Evolutionary conservation across 2,113 vertebrate species (phyloP), one percentile per base, ranked within the genome.

Genomic region (Ginglymostoma cirratum): DNA sequence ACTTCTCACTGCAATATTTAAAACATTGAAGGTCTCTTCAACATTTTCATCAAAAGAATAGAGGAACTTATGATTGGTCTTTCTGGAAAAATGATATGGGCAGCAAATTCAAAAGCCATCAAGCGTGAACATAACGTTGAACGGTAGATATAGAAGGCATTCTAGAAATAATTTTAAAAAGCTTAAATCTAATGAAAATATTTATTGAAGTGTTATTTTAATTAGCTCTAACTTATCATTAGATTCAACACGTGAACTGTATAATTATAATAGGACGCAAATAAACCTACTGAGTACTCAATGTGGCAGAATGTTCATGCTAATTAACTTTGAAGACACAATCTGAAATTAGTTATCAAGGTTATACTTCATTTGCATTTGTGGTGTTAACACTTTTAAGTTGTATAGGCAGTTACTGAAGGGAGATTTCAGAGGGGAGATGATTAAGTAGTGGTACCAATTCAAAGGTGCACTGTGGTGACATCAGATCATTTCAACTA

Each of bases 161-260:
- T 48, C 67, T 94, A 42, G 66, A 94, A 94, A 48, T 69, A 94
- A 45, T 19, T 65, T 90, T 14, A 65, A 70, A 94, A 94, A 45
- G 66, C 24, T 12, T 66, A 15, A 72, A 95, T 48, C 67, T 27
- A 95, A 95, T 95, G 67, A 72, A 72, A 95, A 95, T 95, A 52
- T 95, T 95, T 95, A 95, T 38, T 76, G 67, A 95, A 45, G 94
- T 76, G 67, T 76, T 95, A 95, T 95, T 95, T n/a, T 95, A 95
- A 95, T 95, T 72, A 76, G 94, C 42, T 27, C 67, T 42, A 95
- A 95, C 48, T 95, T 95, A 27, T 95, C 94, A 72, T 95, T 95
- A 95, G 42, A 70, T 95, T 70, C 69, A 95, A 95, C 94, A 95
- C 69, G 52, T 94, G 93, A 70, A 24, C 69, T 95, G 45, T 45